phyloP scores from a whole-genome alignment of 1,140 invertebrate species.

The Polyergus mexicanus region DNA sequence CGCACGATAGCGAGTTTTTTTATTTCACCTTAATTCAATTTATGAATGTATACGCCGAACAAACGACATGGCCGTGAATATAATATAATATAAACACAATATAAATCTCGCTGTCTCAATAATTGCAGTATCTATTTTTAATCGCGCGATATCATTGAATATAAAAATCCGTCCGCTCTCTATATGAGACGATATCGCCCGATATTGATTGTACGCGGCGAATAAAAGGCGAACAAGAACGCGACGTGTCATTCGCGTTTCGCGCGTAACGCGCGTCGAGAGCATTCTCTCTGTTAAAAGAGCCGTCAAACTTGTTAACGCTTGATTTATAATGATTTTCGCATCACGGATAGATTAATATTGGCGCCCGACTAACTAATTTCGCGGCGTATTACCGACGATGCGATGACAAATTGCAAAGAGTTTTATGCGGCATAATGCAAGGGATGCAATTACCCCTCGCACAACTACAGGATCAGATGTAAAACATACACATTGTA shows the following conservation, averaged over 20 bases:
- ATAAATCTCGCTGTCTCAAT: constrained; percentile 16
- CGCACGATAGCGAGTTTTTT: background rate
- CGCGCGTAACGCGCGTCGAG: constrained; percentile 51
- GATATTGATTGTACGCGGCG: constrained; percentile 47
- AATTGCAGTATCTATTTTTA: constrained; percentile 12
- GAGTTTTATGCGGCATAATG: constrained; percentile 34
- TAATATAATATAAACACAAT: background rate
- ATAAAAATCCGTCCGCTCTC: constrained; percentile 13
- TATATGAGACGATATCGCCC: background rate
- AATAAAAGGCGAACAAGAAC: constrained; percentile 30
- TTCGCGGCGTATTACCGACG: constrained; percentile 32
- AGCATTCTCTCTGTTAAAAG: constrained; percentile 54
- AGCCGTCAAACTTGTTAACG: constrained; percentile 61
- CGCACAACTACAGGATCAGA: background rate
- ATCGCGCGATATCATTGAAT: background rate
- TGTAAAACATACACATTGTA: background rate
- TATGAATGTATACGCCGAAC: background rate
- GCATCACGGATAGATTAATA: constrained; percentile 47
- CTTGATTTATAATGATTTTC: constrained; percentile 61
- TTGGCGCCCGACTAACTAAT: constrained; percentile 43
- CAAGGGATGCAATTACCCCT: constrained; percentile 29
- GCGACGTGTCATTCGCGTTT: constrained; percentile 44
- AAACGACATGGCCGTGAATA: background rate
- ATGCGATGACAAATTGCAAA: constrained; percentile 28
- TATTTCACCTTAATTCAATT: constrained; percentile 15